Percentiles rank a stretch among this genome's conserved stretches.
Conservation (phyloP, 2,113 vertebrate species). For the Grallaria varia region DNA sequence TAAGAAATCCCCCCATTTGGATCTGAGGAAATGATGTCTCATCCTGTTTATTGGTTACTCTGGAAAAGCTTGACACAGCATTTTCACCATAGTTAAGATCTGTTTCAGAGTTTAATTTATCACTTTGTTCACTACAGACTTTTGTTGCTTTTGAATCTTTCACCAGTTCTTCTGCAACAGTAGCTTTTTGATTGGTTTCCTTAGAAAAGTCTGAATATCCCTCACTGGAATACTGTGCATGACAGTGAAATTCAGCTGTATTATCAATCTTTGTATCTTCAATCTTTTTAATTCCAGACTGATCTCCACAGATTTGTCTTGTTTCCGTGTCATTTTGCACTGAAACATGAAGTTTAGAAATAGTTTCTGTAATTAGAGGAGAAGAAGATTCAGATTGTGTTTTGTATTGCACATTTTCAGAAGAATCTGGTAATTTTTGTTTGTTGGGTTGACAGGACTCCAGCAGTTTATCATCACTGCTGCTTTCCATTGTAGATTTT, state of each 20-base stretch:
- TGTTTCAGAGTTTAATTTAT: neutral
- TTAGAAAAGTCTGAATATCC: neutral
- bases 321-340: constrained; percentile 20
- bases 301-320: constrained; percentile 14
- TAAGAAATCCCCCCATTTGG: constrained; percentile 5
- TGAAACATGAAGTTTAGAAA: constrained; percentile 1
- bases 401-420: constrained; percentile 26
- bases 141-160: constrained; percentile 7
- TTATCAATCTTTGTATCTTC: neutral
- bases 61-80: constrained; percentile 5
- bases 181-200: neutral
- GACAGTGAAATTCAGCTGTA: constrained; percentile 15
- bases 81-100: neutral
- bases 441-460: neutral
- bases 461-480: neutral
- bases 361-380: neutral
- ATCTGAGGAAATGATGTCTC: constrained; percentile 15
- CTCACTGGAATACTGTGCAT: constrained; percentile 35
- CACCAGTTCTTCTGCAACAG: constrained; percentile 5
- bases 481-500: neutral
- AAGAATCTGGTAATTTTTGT: constrained; percentile 25
- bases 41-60: constrained; percentile 15
- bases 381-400: neutral
- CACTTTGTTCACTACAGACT: neutral
- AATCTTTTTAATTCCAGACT: constrained; percentile 1